Evolutionary conservation across 1,140 invertebrate genomes (phyloP), one percentile per base, ranked within the genome.

Genomic region (Heliothis subflexa): DNA sequence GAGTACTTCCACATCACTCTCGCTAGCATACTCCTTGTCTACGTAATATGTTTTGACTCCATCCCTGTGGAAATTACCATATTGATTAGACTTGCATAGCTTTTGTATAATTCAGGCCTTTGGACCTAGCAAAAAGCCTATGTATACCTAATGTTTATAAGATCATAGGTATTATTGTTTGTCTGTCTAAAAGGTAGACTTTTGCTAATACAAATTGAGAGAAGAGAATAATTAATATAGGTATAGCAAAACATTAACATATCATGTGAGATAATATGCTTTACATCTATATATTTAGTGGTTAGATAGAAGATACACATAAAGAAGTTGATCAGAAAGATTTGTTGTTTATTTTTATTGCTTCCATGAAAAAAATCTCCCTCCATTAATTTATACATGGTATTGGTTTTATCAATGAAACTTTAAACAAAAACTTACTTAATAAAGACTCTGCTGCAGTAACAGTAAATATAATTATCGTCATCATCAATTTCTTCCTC

Each of bases 381-480:
- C 55, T 61, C 55, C 71, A 49, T 74, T 57, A 40, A 47, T 47
- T 28, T 64, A 40, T 18, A 28, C 16, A 11, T 18, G 54, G 9
- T 18, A 18, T 28, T 72, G 11, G 1, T 64, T 18, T 52, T 68
- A 12, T 66, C 18, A 52, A 50, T 50, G 49, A 71, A 74, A 70
- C 4, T 21, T 21, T 59, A 70, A 64, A 71, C 3, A 14, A 71
- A 50, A 18, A 81, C 81, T 61, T 79, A 95, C 94, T 89, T 94
- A 75, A 95, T 87, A 66, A 93, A 92, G 18, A 90, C 93, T 83
- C 95, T 89, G 78, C 91, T 94, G 76, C 95, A 95, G 40, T 95
- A 85, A 77, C 95, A 95, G 75, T 92, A 94, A 64, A 94, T 80
- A 70, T 93, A 94, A 68, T 94, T 92, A 28, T 93, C 89, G 3